phyloP scores from a whole-genome alignment of 2,113 vertebrate species.

The Prietella phreatophila region DNA sequence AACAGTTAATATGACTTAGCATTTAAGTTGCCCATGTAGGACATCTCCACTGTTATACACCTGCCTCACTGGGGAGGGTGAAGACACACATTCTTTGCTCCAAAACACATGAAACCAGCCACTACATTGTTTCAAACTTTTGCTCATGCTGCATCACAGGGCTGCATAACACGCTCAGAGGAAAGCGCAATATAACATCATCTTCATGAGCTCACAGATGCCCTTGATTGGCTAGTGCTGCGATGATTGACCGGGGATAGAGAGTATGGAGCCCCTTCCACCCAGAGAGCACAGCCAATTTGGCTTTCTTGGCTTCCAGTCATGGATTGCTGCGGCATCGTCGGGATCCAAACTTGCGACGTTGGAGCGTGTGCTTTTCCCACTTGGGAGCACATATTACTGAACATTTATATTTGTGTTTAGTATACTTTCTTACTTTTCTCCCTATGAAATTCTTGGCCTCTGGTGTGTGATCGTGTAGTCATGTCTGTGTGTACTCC shows the following conservation, averaged over 20 bases:
- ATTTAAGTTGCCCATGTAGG: no score
- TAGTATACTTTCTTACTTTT: not conserved
- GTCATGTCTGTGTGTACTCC: conserved; percentile 8
- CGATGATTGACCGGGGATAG: not conserved
- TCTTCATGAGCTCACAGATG: not conserved
- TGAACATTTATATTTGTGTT: not conserved
- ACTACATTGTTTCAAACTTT: not conserved
- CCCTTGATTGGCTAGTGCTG: not conserved
- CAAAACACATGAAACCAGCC: not conserved
- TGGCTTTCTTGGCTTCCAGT: not conserved
- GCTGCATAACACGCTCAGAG: not conserved
- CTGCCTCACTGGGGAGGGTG: not conserved
- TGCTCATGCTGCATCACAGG: not conserved
- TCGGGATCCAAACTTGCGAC: not conserved
- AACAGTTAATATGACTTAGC: not conserved
- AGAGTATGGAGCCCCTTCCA: not conserved
- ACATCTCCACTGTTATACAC: not conserved
- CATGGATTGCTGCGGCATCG: not conserved
- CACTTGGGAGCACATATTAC: not conserved
- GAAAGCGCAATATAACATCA: not conserved
- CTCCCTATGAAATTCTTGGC: not conserved
- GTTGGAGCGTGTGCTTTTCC: not conserved
- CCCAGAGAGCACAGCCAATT: not conserved
- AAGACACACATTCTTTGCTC: not conserved
- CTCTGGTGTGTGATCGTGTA: not conserved